Base-by-base conservation (phyloP, 1,140 invertebrate species). In the Archivesica marissinica region DNA sequence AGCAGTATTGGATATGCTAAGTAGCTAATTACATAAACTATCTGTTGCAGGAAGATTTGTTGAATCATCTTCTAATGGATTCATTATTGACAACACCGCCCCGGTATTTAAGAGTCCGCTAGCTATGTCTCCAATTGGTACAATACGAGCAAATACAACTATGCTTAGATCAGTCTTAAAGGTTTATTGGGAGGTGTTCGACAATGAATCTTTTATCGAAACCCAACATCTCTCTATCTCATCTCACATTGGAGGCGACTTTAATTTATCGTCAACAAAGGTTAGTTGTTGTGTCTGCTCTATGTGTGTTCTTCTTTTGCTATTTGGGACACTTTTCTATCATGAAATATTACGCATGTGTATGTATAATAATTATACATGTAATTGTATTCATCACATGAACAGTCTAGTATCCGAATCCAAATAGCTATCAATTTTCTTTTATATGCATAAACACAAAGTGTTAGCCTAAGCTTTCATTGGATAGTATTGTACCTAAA, bases 51-150 rank as follows among this genome's bases (percentile, higher is more conserved):
- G 54, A 28, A 52, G 38, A 30, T 78, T 39, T 68, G 25, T 20
- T 20, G 78, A 80, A 39, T 39, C 38, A n/a, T 47, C 70, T 2
- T 90, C 89, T 1, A 86, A 88, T 85, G 88, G 89, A 20, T 86
- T 90, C 30, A 72, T 82, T 0, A 68, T 90, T 38, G 89, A 90
- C 44, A 61, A 25, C 3, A 83, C 79, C n/a, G 28, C 84, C 1
- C 89, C 89, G 0, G 35, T 56, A 13, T 54, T 54, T 56, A 20
- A n/a, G 0, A 54, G 11, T 1, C 9, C 28, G 20, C 28, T 72
- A 39, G 7, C 64, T 6, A 50, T 50, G 33, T 35, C 50, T 9
- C 61, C 64, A 17, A 54, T 81, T 20, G 78, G 78, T 3, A 81
- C 64, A 13, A 41, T 70, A 0, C 23, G 17, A 7, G 30, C 28